phyloP scores from a whole-genome alignment of 2,113 vertebrate genomes.

The Eira barbara region DNA sequence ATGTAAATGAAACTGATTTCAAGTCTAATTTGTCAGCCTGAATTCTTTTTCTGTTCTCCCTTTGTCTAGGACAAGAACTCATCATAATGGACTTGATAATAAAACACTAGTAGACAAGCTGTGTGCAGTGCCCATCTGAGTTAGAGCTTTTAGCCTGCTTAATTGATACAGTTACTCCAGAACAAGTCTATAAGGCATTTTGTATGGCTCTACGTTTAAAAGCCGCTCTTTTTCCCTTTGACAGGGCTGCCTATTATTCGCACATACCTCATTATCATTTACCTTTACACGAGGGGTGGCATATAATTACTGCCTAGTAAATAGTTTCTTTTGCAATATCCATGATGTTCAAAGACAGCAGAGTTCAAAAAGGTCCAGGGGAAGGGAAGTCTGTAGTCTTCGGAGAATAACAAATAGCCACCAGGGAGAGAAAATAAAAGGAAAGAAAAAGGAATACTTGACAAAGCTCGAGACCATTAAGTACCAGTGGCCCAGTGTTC shows the following conservation, averaged over 20 bases:
- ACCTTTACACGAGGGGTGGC: conserved; percentile 82
- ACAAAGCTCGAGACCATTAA: conserved; percentile 70
- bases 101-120: conserved; percentile 85
- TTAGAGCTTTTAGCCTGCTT: conserved; percentile 84
- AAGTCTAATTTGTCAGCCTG: conserved; percentile 92
- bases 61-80: conserved; percentile 86
- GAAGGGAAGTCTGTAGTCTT: conserved; percentile 80
- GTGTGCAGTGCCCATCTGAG: conserved; percentile 82
- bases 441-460: conserved; percentile 61
- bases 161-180: conserved; percentile 88
- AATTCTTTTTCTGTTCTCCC: conserved; percentile 89
- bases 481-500: conserved; percentile 56
- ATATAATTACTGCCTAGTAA: conserved; percentile 83
- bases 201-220: conserved; percentile 79
- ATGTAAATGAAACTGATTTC: conserved; percentile 93
- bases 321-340: conserved; percentile 78
- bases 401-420: conserved; percentile 79
- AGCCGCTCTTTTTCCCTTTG: conserved; percentile 68
- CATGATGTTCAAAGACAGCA: conserved; percentile 78
- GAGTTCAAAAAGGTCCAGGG: conserved; percentile 84
- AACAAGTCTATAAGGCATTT: conserved; percentile 84
- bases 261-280: conserved; percentile 78
- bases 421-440: conserved; percentile 64
- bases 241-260: conserved; percentile 76
- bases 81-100: conserved; percentile 88